Base-by-base conservation (phyloP, 2,797 vertebrate genomes). In the Erpetoichthys calabaricus region DNA sequence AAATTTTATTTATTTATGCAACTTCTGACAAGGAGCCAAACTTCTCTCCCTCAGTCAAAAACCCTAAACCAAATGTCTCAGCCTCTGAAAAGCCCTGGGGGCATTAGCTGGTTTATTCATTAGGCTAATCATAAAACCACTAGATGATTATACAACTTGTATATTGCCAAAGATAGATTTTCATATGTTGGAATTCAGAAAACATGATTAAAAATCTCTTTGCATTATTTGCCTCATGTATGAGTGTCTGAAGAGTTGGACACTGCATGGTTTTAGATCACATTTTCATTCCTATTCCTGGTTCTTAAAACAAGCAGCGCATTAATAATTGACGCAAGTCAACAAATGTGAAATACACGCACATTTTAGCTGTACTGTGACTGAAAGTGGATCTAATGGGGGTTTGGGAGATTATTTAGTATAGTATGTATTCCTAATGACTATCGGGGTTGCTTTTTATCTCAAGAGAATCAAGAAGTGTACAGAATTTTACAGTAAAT, bases 191-290 rank as follows among this genome's bases (percentile, higher is more conserved):
- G 53, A 54, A 25, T 41, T 42, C 3, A 25, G 7, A 7, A 43
- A 7, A 42, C 53, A 54, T 54, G 41, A 54, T 54, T 42, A 41
- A 54, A 54, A 7, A 44, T 42, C n/a, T 42, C 25, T 54, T 56
- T 47, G 45, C 51, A 57, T 67, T 55, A 63, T 53, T 49, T 45
- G 55, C 51, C 25, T 25, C 25, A 25, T 25, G 25, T 25, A 25
- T 25, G 25, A 25, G 25, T 25, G 25, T 25, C 25, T 25, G 25
- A 25, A 25, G 25, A 25, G 25, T 25, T 25, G 25, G 25, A 25
- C 25, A 25, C 45, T 57, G n/a, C 10, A 54, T n/a, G 10, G 53
- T 60, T 66, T 66, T 51, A 61, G 3, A 49, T 49, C 47, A 49
- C n/a, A n/a, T 49, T 49, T 49, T n/a, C 4, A 49, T 25, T 25